These are phyloP conservation scores for Coryphaenoides rupestris DNA, from an alignment of 2,113 vertebrate genomes.

Conservation along the genomic window DNA sequence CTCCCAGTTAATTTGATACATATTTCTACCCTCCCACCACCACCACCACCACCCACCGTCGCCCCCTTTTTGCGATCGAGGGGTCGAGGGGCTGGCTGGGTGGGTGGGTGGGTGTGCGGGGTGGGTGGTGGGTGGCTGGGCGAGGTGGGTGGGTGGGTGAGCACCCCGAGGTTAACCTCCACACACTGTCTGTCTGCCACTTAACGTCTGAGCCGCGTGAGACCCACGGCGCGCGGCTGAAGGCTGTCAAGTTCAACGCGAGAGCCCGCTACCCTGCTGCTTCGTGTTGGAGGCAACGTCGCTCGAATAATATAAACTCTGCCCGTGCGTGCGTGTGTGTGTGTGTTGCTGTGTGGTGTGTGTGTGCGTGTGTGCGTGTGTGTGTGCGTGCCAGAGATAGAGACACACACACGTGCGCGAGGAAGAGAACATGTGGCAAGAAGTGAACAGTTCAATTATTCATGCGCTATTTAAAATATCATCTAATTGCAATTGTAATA, in stretches of 20 bases:
- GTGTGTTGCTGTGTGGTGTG: too few relatives aligned
- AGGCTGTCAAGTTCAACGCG: constrained; percentile 68
- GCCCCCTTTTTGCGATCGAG: constrained; percentile 63
- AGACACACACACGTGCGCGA: too few relatives aligned
- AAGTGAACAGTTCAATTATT: constrained; percentile 56
- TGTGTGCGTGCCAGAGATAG: constrained; percentile 12
- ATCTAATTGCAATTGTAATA: constrained; percentile 49
- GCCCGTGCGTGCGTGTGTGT: constrained; percentile 29
- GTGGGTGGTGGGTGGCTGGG: constrained; percentile 3
- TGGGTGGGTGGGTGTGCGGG: constrained; percentile 34
- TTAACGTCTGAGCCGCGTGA: constrained; percentile 66
- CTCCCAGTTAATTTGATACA: constrained; percentile 72
- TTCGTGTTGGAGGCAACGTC: constrained; percentile 46
- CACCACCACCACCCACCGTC: too few relatives aligned
- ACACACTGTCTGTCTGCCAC: constrained; percentile 67
- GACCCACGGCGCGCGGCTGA: constrained; percentile 68
- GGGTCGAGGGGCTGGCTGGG: constrained; percentile 66
- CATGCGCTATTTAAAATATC: constrained; percentile 27
- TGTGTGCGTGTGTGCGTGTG: too few relatives aligned
- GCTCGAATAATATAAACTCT: constrained; percentile 61
- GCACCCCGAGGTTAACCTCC: constrained; percentile 54
- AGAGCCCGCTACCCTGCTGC: constrained; percentile 48
- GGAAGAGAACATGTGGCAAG: constrained; percentile 38
- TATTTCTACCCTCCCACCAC: too few relatives aligned
- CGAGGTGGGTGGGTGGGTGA: too few relatives aligned